A percentile compares a stretch with the other conserved stretches of the same genome.
These are phyloP conservation scores for Pangasius sanitwongsei DNA, from an alignment of 2,797 vertebrate genomes.

Conservation along the genomic window DNA sequence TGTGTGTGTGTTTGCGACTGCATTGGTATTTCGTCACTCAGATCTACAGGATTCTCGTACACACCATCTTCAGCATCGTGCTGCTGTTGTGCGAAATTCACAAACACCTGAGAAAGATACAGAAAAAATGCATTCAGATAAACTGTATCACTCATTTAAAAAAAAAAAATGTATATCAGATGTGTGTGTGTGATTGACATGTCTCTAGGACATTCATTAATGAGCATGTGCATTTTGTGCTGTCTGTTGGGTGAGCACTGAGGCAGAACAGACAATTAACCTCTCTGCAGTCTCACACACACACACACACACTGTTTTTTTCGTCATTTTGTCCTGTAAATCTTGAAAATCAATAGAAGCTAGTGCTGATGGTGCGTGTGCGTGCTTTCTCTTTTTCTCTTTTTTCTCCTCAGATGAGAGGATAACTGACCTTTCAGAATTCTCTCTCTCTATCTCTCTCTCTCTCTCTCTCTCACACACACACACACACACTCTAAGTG, in stretches of 20 bases:
- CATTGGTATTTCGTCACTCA: conserved; percentile 69
- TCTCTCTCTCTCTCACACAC: neutral
- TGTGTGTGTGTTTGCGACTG: neutral
- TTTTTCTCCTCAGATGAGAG: neutral
- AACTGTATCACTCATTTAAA: neutral
- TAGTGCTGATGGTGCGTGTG: neutral
- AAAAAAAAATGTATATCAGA: neutral
- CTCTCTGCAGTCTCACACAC: conserved; percentile 11
- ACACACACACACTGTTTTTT: neutral
- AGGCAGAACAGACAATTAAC: conserved; percentile 41
- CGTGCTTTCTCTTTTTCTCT: neutral
- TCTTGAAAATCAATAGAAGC: neutral
- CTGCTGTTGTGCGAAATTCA: conserved; percentile 77
- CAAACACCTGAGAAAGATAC: conserved; percentile 72
- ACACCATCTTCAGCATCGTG: conserved; percentile 59
- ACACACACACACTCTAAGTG: no score
- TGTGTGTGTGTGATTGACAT: neutral
- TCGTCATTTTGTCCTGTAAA: neutral
- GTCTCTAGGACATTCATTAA: conserved; percentile 22
- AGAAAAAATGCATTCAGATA: neutral
- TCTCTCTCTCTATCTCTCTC: neutral
- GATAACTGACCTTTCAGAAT: conserved; percentile 59
- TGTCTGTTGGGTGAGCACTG: conserved; percentile 27
- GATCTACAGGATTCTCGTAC: conserved; percentile 68
- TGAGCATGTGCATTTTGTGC: conserved; percentile 18